phyloP scores from a whole-genome alignment of 2,888 invertebrate species.

The Cosmia trapezina region DNA sequence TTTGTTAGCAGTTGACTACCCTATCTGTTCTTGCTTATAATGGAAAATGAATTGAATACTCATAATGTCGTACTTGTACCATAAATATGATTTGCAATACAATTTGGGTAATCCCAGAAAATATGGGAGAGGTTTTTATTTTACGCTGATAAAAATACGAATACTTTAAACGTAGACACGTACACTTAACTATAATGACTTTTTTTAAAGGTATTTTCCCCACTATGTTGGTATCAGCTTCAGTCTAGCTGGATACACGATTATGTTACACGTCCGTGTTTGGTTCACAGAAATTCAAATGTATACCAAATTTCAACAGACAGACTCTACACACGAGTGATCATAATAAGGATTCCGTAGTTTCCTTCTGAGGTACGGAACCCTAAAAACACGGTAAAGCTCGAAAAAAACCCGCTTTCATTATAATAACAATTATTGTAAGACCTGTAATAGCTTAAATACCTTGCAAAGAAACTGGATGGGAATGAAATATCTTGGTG shows the following conservation, averaged over 20 bases:
- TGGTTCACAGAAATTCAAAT: too few species aligned
- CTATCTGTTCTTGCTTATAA: constrained; percentile 54
- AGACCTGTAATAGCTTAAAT: constrained; percentile 38
- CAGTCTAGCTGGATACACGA: too few species aligned
- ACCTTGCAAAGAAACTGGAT: constrained; percentile 39
- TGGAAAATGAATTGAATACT: constrained; percentile 66
- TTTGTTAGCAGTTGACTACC: constrained; percentile 26
- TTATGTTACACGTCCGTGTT: too few species aligned
- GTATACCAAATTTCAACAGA: too few species aligned
- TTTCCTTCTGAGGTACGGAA: too few species aligned
- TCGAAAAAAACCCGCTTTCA: constrained; percentile 17
- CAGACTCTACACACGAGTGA: too few species aligned
- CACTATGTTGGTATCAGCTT: too few species aligned
- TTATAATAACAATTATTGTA: constrained; percentile 21
- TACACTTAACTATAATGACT: constrained; percentile 1
- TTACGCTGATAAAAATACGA: constrained; percentile 25
- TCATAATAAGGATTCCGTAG: too few species aligned
- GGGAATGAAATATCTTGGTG: constrained; percentile 44
- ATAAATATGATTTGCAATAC: constrained; percentile 67
- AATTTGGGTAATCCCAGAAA: constrained; percentile 54
- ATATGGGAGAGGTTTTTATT: constrained; percentile 45
- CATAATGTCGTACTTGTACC: constrained; percentile 64
- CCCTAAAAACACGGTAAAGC: neutral
- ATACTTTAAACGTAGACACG: neutral
- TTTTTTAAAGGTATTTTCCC: neutral